These are phyloP conservation scores for Holothuria leucospilota DNA, from an alignment of 53 echinoderm and acorn worm genomes.

Conservation along the genomic window DNA sequence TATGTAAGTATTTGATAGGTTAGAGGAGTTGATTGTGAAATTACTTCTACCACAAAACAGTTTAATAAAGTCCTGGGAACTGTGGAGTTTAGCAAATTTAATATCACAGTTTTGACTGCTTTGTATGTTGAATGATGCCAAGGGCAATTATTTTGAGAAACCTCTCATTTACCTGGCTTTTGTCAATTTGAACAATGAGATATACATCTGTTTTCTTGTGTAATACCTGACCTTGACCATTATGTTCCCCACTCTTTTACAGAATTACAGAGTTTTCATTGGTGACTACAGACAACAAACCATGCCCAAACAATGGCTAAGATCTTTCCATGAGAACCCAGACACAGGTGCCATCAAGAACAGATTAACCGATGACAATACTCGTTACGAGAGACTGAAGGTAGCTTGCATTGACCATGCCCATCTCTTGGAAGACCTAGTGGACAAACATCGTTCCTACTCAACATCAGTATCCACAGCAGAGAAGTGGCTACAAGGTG, in stretches of 20 bases:
- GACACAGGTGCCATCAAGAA: conserved; percentile 65
- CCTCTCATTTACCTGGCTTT: neutral
- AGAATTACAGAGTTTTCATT: conserved; percentile 84
- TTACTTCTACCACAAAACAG: too few relatives aligned
- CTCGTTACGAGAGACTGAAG: conserved; percentile 87
- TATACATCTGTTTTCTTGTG: too few relatives aligned
- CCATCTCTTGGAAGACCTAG: conserved; percentile 64
- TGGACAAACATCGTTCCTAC: conserved; percentile 83
- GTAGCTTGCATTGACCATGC: conserved; percentile 76
- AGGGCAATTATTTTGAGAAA: neutral
- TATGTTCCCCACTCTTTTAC: neutral
- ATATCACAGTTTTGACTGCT: too few relatives aligned
- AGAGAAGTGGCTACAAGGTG: conserved; percentile 51
- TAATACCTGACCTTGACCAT: too few relatives aligned
- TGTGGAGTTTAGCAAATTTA: too few relatives aligned
- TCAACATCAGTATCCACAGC: conserved; percentile 25
- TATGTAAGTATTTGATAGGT: too few relatives aligned
- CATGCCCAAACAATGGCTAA: conserved; percentile 66
- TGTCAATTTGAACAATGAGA: too few relatives aligned
- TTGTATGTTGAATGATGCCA: neutral
- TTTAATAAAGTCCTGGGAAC: too few relatives aligned
- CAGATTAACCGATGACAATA: conserved; percentile 67
- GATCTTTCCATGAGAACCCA: conserved; percentile 79
- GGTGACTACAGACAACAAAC: conserved; percentile 80
- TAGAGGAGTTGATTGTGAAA: too few relatives aligned